Percentiles rank a stretch among this genome's conserved stretches.
phyloP scores from a whole-genome alignment of 2,888 invertebrate genomes.

The Melitaea athalia region DNA sequence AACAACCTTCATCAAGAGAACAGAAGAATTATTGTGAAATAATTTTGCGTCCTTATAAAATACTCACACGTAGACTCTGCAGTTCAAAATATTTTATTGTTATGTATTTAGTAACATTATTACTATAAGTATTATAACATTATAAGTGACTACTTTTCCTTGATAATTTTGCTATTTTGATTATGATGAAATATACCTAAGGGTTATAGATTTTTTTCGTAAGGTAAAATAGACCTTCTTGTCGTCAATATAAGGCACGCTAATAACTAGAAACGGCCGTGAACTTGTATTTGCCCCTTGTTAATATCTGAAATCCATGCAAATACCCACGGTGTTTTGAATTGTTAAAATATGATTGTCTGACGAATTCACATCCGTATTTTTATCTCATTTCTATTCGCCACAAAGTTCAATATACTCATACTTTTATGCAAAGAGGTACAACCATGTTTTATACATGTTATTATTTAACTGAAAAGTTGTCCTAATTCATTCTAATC shows the following conservation, averaged over 20 bases:
- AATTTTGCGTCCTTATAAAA: conserved; percentile 6
- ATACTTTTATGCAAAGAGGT: conserved; percentile 11
- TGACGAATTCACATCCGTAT: conserved; percentile 30
- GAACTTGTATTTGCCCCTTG: conserved; percentile 15
- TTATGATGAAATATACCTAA: too few species aligned
- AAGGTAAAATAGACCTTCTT: neutral
- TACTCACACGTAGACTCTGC: neutral
- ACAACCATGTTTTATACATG: neutral
- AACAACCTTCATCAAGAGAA: conserved; percentile 14
- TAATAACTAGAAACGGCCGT: conserved; percentile 11
- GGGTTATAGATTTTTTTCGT: neutral
- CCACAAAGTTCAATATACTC: conserved; percentile 29
- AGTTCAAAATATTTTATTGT: neutral
- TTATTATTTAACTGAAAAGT: too few species aligned
- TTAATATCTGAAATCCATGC: conserved; percentile 19
- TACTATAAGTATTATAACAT: neutral
- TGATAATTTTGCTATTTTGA: too few species aligned
- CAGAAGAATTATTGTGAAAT: conserved; percentile 10
- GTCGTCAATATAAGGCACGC: too few species aligned
- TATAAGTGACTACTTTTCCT: too few species aligned
- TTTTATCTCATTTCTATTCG: conserved; percentile 24
- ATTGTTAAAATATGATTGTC: conserved; percentile 29
- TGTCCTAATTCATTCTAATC: too few species aligned
- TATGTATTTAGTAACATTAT: neutral
- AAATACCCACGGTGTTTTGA: conserved; percentile 31